These are phyloP conservation scores for Gadus chalcogrammus DNA, from an alignment of 2,113 vertebrate genomes.

Conservation along the genomic window DNA sequence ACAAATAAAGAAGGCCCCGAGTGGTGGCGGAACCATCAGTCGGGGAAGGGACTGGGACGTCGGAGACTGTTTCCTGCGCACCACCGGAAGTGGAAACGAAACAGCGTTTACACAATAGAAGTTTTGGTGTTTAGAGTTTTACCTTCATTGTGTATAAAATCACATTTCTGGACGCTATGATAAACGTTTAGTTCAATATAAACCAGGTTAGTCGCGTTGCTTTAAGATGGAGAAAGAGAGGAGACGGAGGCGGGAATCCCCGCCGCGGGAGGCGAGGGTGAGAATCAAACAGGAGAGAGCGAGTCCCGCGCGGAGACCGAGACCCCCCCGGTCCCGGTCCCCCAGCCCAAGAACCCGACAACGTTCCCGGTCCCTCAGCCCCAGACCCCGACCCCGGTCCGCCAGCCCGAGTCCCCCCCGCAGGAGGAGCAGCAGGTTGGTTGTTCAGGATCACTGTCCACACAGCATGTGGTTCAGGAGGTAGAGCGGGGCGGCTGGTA, in stretches of 20 bases:
- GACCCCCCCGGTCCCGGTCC: conserved; percentile 65
- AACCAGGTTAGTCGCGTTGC: too few relatives aligned
- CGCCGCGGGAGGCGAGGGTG: conserved; percentile 59
- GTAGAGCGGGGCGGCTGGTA: too few relatives aligned
- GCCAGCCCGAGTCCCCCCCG: conserved; percentile 60
- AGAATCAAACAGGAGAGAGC: conserved; percentile 71
- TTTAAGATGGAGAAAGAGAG: conserved; percentile 69
- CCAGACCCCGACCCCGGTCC: conserved; percentile 71
- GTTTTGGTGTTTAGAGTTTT: conserved; percentile 31
- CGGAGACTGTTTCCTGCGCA: background rate
- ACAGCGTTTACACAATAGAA: conserved; percentile 11
- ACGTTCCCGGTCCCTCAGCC: conserved; percentile 55
- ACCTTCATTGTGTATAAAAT: conserved; percentile 9
- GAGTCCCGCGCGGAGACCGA: conserved; percentile 69
- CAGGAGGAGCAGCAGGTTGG: conserved; percentile 60
- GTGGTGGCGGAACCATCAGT: conserved; percentile 27
- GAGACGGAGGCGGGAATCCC: conserved; percentile 62
- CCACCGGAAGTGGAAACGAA: conserved; percentile 50
- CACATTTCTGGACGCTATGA: background rate
- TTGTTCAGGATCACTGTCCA: too few relatives aligned
- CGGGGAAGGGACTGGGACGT: too few relatives aligned
- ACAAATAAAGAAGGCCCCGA: background rate
- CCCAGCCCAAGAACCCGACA: too few relatives aligned
- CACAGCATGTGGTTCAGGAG: too few relatives aligned
- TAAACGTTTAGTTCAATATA: too few relatives aligned